phyloP scores from a whole-genome alignment of 2,113 vertebrate species.

The Puma concolor region DNA sequence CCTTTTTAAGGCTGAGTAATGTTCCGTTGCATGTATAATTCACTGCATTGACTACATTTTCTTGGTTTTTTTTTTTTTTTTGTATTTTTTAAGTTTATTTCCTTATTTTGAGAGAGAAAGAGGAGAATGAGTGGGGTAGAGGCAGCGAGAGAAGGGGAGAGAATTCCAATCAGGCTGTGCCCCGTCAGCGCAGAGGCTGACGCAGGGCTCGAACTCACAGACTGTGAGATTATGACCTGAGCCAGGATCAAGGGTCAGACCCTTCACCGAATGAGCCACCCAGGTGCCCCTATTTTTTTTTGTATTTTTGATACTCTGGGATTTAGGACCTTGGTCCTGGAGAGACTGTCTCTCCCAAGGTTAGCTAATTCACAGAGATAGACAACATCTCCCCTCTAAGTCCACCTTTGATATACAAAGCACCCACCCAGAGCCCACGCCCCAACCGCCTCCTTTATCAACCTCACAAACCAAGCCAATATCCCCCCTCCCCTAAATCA shows the following conservation, averaged over 20 bases:
- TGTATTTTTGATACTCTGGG: neutral
- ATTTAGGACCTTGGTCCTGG: neutral
- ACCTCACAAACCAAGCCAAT: neutral
- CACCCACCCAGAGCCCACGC: neutral
- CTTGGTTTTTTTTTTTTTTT: neutral
- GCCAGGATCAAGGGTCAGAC: too few relatives aligned
- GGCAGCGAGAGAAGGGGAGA: too few relatives aligned
- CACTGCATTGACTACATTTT: neutral
- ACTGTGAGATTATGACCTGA: too few relatives aligned
- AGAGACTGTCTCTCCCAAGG: neutral
- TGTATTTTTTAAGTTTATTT: neutral
- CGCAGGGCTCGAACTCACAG: too few relatives aligned
- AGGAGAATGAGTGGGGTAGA: too few relatives aligned
- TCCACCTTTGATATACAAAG: neutral
- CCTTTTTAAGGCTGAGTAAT: neutral
- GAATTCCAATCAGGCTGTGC: too few relatives aligned
- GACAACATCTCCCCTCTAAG: neutral
- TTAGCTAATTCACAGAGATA: neutral
- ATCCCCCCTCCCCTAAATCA: neutral
- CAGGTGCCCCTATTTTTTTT: neutral
- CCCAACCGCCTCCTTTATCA: neutral
- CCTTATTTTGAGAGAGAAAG: too few relatives aligned
- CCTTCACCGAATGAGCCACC: too few relatives aligned
- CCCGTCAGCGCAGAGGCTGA: too few relatives aligned
- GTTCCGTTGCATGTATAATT: neutral